Evolutionary conservation across 2,797 vertebrate genomes (phyloP), one percentile per base, ranked within the genome.

Genomic region (Rhabdomys pumilio): DNA sequence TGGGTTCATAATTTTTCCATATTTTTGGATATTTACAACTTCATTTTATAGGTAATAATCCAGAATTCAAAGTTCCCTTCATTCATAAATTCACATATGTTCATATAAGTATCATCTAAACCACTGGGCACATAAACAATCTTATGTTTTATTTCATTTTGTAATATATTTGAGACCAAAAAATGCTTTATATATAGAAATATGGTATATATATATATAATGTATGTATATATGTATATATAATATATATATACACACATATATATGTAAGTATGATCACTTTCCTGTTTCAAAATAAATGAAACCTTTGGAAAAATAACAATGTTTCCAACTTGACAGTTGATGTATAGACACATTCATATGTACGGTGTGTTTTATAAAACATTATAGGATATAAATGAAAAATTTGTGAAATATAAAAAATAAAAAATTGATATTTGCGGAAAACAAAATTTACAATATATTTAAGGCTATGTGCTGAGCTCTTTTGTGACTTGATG

Each of bases 1-100:
- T 55, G 26, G 1, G 9, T 31, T 93, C 26, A 96, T 82, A 61
- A 85, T 4, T 13, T 87, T 38, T 14, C 5, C 44, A 38, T 69
- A 53, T 94, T 55, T 26, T 0, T 14, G 63, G 31, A 87, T 72
- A 72, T 44, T 90, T 97, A 76, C n/a, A 38, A 93, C 41, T 53
- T 94, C 17, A n/a, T 34, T 95, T 53, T 67, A 6, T 83, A 44
- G 94, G 9, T 11, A 26, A 67, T 63, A 3, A 44, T 47, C 77
- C 47, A 91, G 10, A 59, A 41, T 1, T 90, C 44, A 88, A 41
- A 41, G 2, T 53, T 97, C 79, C 7, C 55, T 53, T 91, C 90
- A 57, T 55, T 86, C 26, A 83, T 57, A 13, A 6, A 90, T 7
- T 67, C 26, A 38, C 17, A 1, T 0, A 6, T 29, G 24, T n/a